These are phyloP conservation scores for Nymphalis io DNA, from an alignment of 1,140 invertebrate species.

Conservation along the genomic window DNA sequence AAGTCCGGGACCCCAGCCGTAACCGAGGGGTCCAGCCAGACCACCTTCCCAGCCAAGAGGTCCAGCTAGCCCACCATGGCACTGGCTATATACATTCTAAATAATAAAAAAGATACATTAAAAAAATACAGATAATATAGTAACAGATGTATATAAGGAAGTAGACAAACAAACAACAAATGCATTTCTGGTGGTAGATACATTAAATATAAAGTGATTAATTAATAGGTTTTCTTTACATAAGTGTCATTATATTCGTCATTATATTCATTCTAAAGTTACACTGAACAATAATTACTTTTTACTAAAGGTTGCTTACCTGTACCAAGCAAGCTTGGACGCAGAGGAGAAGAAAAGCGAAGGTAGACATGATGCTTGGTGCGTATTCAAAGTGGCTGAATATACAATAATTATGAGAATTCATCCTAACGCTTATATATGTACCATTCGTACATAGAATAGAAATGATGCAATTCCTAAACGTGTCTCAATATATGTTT, in stretches of 20 bases:
- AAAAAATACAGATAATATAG: too few species aligned
- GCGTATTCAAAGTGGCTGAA: background rate
- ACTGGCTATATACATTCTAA: slow-evolving; percentile 35
- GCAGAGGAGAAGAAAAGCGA: slow-evolving; percentile 49
- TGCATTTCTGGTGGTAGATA: too few species aligned
- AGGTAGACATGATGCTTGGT: slow-evolving; percentile 47
- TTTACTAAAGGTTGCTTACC: slow-evolving; percentile 32
- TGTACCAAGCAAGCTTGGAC: slow-evolving; percentile 52
- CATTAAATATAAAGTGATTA: background rate
- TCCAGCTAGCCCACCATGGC: background rate
- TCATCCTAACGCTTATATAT: background rate
- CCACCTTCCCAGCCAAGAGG: background rate
- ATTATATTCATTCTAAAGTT: background rate
- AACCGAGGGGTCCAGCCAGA: background rate
- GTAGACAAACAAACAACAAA: too few species aligned
- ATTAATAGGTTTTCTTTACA: background rate
- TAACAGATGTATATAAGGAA: too few species aligned
- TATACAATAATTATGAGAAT: background rate
- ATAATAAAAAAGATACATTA: background rate
- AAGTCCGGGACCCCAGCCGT: background rate
- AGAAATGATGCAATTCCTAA: too few species aligned
- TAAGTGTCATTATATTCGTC: background rate
- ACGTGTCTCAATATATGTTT: too few species aligned
- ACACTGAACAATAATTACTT: too few species aligned
- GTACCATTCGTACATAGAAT: slow-evolving; percentile 40